These are phyloP conservation scores for Gila orcuttii DNA, from an alignment of 2,113 vertebrate species.

Conservation along the genomic window DNA sequence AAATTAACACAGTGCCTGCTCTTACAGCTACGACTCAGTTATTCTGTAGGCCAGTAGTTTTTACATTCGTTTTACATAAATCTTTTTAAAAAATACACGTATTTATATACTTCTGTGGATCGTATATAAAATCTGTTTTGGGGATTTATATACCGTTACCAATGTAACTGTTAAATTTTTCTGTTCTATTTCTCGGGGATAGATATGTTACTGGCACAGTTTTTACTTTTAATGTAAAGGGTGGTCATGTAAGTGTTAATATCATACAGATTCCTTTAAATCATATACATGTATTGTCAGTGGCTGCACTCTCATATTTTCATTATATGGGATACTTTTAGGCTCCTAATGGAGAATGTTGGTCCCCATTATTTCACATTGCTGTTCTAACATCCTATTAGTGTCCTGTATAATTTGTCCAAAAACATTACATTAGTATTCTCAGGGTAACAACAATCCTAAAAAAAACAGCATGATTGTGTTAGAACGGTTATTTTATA, in stretches of 20 bases:
- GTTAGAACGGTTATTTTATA: constrained; percentile 33
- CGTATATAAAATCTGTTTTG: background rate
- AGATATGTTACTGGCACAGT: background rate
- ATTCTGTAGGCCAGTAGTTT: constrained; percentile 85
- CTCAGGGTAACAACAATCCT: constrained; percentile 45
- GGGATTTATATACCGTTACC: constrained; percentile 4
- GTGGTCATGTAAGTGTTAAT: constrained; percentile 26
- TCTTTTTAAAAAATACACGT: background rate
- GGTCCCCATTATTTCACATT: background rate
- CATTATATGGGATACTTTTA: background rate
- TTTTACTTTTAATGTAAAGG: constrained; percentile 56
- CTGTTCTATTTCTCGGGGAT: constrained; percentile 45
- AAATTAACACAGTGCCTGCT: constrained; percentile 89
- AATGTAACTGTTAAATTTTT: constrained; percentile 57
- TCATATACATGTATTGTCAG: background rate
- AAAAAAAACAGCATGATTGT: background rate
- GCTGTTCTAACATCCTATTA: background rate
- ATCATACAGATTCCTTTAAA: constrained; percentile 7
- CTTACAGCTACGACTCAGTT: constrained; percentile 86
- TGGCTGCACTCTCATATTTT: background rate
- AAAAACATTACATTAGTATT: constrained; percentile 17
- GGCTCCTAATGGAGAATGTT: background rate
- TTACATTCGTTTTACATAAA: constrained; percentile 74
- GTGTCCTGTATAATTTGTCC: constrained; percentile 10
- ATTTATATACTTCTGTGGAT: background rate